Base-by-base conservation (phyloP, 2,113 vertebrate genomes). In the Hippocampus comes region DNA sequence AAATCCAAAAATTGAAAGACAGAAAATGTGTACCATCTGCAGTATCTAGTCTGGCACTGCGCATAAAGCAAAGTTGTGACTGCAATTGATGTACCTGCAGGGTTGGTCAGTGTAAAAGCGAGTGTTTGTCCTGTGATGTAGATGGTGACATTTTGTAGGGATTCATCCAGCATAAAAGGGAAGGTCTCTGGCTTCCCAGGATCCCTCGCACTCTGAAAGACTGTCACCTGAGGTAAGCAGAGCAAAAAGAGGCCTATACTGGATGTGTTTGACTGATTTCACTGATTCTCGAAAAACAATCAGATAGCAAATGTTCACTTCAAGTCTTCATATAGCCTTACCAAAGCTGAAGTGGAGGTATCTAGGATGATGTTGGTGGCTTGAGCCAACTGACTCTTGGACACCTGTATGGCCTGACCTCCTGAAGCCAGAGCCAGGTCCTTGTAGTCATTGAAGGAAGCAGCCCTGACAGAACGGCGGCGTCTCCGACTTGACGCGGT, bases 291-390 rank as follows among this genome's bases (percentile, higher is more conserved):
- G 5, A 63, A 9, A 38, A 30, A 42, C 10, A 57, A 9, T 21
- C 7, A 10, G 30, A 66, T 25, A 1, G 46, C 17, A 20, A 51
- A 55, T 49, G 5, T 18, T 17, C 34, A 34, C 34, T 75, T 34
- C 30, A 23, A 8, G 3, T 56, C 9, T 23, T 57, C 25, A 57
- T 25, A 14, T 21, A 57, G 56, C 23, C 68, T 53, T 86, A 92
- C 92, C 85, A 93, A 82, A 61, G 90, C 91, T 71, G 92, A 92
- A 30, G 91, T 92, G 5, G 91, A 91, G 5, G 90, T 89, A 71
- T 93, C 92, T 4, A 89, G 81, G 49, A 93, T 92, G 65, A 93
- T 51, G 0, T 81, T 80, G 67, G 90, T 93, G 68, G 90, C 90
- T 70, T 89, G 42, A 71, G 88, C 78, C 51, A 93, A 51, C 20